Evolutionary conservation across 2,113 vertebrate species (phyloP).

Genomic region (Apodemus speciosus): DNA sequence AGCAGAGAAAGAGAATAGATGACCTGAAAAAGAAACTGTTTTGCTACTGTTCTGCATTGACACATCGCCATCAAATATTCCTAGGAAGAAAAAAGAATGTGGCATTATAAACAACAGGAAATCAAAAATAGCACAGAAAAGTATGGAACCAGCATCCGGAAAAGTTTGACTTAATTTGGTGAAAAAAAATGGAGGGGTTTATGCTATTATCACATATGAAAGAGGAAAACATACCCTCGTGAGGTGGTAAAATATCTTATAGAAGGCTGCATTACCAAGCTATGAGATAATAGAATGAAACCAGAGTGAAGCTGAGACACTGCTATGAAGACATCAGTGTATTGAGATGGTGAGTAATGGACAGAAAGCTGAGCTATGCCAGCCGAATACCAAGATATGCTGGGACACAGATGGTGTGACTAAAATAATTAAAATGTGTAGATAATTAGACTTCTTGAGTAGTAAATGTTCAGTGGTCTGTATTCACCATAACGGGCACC

Average conservation of each 20-base stretch:
- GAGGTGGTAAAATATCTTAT: constrained; percentile 14
- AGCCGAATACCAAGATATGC: neutral
- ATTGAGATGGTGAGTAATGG: neutral
- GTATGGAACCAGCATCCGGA: neutral
- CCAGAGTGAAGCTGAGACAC: constrained; percentile 3
- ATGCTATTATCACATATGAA: constrained; percentile 11
- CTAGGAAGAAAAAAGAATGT: neutral
- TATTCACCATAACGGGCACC: neutral
- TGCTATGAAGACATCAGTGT: neutral
- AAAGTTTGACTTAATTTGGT: neutral
- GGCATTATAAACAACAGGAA: neutral
- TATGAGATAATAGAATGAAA: neutral
- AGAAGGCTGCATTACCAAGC: constrained; percentile 4
- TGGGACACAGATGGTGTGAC: rapidly evolving
- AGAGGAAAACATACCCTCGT: neutral
- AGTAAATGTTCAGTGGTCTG: neutral
- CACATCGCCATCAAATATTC: neutral
- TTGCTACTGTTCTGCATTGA: neutral
- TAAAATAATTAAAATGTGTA: neutral
- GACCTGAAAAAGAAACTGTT: neutral
- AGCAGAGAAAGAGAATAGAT: neutral
- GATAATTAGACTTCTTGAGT: neutral
- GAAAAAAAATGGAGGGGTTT: constrained; percentile 5
- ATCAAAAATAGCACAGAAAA: neutral
- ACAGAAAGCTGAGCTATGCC: neutral